A percentile compares a stretch with the other conserved stretches of the same genome.
phyloP scores from a whole-genome alignment of 1,140 invertebrate genomes.

The Procambarus virginalis region DNA sequence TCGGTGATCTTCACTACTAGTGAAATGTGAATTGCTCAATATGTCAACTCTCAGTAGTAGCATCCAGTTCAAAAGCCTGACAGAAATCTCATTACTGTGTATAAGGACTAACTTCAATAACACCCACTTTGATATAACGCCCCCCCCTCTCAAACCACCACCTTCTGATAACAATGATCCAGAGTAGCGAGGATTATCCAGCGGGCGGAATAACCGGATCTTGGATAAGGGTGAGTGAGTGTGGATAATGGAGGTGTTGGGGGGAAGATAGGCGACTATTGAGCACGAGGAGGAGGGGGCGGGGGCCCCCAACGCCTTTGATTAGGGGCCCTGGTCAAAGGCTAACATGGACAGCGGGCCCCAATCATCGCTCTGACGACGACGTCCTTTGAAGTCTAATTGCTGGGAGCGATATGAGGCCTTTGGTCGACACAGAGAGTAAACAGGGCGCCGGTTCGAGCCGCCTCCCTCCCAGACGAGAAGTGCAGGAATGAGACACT shows the following conservation, averaged over 20 bases:
- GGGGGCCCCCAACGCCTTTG: neutral
- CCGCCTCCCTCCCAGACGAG: neutral
- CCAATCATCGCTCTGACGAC: slow-evolving; percentile 16
- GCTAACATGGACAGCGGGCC: slow-evolving; percentile 12
- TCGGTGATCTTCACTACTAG: too few species aligned
- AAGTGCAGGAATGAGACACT: neutral
- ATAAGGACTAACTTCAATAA: too few species aligned
- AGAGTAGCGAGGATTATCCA: too few species aligned
- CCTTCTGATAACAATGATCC: neutral
- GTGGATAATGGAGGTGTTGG: slow-evolving; percentile 1
- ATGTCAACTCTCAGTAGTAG: too few species aligned
- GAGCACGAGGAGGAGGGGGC: neutral
- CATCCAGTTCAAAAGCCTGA: too few species aligned
- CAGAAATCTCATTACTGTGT: too few species aligned
- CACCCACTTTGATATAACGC: too few species aligned
- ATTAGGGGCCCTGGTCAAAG: slow-evolving; percentile 13
- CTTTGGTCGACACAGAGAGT: neutral
- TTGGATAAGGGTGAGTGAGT: neutral
- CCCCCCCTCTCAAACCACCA: neutral
- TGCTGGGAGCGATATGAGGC: slow-evolving; percentile 8
- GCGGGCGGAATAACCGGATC: neutral
- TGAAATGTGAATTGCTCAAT: too few species aligned
- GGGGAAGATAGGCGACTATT: neutral
- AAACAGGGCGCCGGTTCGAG: neutral
- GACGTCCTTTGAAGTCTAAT: slow-evolving; percentile 8